A percentile compares a stretch with the other conserved stretches of the same genome.
Evolutionary conservation across 2,113 vertebrate species (phyloP).

Genomic region (Eptatretus burgeri): DNA sequence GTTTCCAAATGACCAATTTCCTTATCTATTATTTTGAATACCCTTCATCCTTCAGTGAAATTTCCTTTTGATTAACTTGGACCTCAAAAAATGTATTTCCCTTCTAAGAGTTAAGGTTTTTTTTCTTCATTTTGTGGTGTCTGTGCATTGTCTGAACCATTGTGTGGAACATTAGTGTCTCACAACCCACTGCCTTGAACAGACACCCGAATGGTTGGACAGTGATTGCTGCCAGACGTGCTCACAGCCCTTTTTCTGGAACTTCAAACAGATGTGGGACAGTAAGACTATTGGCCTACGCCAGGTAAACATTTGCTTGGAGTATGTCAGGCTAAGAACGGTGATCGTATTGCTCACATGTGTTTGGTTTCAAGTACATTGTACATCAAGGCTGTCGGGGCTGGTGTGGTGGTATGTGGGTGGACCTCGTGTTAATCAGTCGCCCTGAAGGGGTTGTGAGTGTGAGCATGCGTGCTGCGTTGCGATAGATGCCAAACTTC

Average conservation of each 20-base stretch:
- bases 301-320: constrained; percentile 28
- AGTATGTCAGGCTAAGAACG: too few species aligned
- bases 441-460: too few species aligned
- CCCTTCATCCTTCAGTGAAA: too few species aligned
- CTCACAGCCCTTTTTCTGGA: constrained; percentile 97
- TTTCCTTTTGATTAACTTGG: not conserved
- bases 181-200: constrained; percentile 12
- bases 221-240: constrained; percentile 96
- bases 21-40: too few species aligned
- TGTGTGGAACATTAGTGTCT: not conserved
- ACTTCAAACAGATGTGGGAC: constrained; percentile 99
- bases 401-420: too few species aligned
- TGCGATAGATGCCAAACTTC: too few species aligned
- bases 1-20: too few species aligned
- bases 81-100: not conserved
- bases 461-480: too few species aligned
- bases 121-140: not conserved
- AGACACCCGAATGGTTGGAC: constrained; percentile 92
- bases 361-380: too few species aligned
- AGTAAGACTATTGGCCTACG: constrained; percentile 83
- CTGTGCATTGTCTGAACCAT: not conserved
- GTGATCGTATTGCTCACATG: too few species aligned
- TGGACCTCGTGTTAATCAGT: too few species aligned
- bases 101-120: not conserved
- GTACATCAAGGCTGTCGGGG: too few species aligned